Percentiles rank a stretch among this genome's conserved stretches.
phyloP scores from a whole-genome alignment of 1,140 invertebrate species.

The Plutomurus gul region DNA sequence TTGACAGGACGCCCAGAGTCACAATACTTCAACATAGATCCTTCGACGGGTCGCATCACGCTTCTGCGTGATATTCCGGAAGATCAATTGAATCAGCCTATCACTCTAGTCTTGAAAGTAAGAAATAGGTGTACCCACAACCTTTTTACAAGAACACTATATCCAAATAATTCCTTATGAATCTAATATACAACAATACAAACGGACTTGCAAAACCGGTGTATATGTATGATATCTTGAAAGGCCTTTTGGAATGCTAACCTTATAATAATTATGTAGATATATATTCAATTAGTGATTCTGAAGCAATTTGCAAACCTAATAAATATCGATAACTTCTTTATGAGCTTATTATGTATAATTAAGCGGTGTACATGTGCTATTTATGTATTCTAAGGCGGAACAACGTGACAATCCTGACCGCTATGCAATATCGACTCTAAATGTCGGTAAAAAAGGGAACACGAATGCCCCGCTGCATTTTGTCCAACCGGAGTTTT shows the following conservation, averaged over 20 bases:
- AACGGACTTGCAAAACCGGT: no score
- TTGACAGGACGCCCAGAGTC: conserved; percentile 59
- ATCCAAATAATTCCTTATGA: not conserved
- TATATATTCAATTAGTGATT: no score
- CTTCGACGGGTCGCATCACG: conserved; percentile 66
- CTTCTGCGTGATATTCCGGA: conserved; percentile 66
- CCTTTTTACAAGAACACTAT: no score
- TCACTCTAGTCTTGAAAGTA: conserved; percentile 74
- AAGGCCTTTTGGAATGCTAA: no score
- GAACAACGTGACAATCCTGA: conserved; percentile 86
- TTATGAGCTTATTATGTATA: not conserved
- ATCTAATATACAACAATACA: no score
- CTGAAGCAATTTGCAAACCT: no score
- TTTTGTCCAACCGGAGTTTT: conserved; percentile 76
- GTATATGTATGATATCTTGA: no score
- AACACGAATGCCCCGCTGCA: conserved; percentile 61
- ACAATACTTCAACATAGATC: conserved; percentile 63
- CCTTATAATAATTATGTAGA: no score
- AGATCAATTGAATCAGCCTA: conserved; percentile 67
- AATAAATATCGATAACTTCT: no score
- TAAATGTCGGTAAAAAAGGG: conserved; percentile 68
- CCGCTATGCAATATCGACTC: conserved; percentile 80
- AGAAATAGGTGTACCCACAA: conserved; percentile 43
- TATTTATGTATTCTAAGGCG: conserved; percentile 63
- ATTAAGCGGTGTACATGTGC: not conserved